Evolutionary conservation across 2,797 vertebrate species (phyloP).

Genomic region (Galagoides demidoff): DNA sequence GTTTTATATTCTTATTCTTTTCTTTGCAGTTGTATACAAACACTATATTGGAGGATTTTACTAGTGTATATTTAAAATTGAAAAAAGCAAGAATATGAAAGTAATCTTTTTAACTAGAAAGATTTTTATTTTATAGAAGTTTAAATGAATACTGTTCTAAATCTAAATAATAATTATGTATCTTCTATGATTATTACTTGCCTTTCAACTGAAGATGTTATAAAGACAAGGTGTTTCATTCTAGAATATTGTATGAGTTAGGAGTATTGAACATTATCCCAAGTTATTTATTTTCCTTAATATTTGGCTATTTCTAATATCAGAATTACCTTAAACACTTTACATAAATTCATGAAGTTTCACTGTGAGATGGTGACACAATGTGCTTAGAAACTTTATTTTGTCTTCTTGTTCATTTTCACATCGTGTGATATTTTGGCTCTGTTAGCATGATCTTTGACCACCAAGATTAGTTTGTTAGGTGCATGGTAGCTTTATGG

Average conservation of each 20-base stretch:
- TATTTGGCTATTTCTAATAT: conserved; percentile 5
- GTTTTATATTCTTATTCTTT: conserved; percentile 7
- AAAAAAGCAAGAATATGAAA: neutral
- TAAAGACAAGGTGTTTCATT: conserved; percentile 27
- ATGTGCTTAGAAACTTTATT: conserved; percentile 2
- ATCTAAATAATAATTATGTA: neutral
- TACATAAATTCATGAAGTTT: conserved; percentile 52
- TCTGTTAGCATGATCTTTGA: conserved; percentile 7
- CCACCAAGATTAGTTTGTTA: neutral
- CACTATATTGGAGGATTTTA: neutral
- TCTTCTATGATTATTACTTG: conserved; percentile 12
- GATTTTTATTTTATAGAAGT: conserved; percentile 48
- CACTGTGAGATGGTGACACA: neutral
- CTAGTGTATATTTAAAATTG: neutral
- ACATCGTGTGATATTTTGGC: neutral
- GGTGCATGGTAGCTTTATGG: neutral
- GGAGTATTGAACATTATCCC: neutral
- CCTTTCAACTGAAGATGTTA: conserved; percentile 21
- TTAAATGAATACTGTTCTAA: conserved; percentile 45
- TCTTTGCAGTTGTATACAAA: neutral
- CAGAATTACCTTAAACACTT: neutral
- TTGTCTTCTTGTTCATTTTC: conserved; percentile 8
- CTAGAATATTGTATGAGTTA: conserved; percentile 17
- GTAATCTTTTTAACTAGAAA: neutral
- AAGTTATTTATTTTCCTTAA: conserved; percentile 43